Conservation (phyloP, 1,140 invertebrate species). For the Ips typographus region DNA sequence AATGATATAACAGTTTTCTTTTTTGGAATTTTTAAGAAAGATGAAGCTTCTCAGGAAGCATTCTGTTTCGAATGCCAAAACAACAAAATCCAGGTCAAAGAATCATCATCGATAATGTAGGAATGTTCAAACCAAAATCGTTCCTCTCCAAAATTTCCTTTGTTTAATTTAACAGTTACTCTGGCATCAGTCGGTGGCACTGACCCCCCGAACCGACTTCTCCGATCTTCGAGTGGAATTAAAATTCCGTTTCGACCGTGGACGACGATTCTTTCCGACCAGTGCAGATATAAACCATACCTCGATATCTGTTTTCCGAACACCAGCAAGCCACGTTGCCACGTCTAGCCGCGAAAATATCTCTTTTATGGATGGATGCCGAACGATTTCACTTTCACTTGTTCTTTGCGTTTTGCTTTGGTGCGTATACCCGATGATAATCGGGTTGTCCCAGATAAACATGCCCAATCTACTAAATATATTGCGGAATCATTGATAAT, state of each 20-base stretch:
- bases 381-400: background rate
- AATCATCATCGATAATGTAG: too few species aligned
- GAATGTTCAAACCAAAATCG: too few species aligned
- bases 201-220: conserved; percentile 5
- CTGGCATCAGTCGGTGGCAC: conserved; percentile 2
- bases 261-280: conserved; percentile 9
- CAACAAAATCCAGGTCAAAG: too few species aligned
- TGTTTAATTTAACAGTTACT: conserved; percentile 7
- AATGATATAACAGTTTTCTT: too few species aligned
- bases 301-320: conserved; percentile 2
- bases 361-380: background rate
- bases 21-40: too few species aligned
- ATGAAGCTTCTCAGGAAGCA: too few species aligned
- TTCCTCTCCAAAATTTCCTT: background rate
- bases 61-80: too few species aligned
- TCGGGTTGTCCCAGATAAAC: too few species aligned
- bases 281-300: conserved; percentile 15
- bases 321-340: conserved; percentile 7
- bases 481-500: too few species aligned
- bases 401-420: too few species aligned
- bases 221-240: conserved; percentile 7
- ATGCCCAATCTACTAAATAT: too few species aligned
- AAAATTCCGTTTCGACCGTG: conserved; percentile 10
- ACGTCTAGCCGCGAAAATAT: background rate
- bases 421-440: too few species aligned